Evolutionary conservation across 35 echinoderm and acorn worm genomes (phyloP).

Genomic region (Acanthaster planci): DNA sequence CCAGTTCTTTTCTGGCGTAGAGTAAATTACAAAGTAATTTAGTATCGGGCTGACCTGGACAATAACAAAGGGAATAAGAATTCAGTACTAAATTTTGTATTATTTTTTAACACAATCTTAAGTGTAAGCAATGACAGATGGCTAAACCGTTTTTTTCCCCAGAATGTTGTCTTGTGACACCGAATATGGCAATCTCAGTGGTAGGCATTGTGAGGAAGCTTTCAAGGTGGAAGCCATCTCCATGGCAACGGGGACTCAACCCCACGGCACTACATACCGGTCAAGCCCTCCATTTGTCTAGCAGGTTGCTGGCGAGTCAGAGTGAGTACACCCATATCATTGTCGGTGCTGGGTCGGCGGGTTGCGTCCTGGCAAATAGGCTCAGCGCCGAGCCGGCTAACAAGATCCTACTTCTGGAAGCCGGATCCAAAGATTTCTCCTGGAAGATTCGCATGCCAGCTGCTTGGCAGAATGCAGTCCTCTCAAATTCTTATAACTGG

Average conservation of each 20-base stretch:
- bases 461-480: conserved; percentile 77
- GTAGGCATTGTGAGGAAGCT: conserved; percentile 1
- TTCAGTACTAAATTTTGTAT: too few species aligned
- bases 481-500: conserved; percentile 85
- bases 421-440: conserved; percentile 78
- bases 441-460: conserved; percentile 99
- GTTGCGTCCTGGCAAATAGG: conserved; percentile 88
- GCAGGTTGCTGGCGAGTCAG: neutral
- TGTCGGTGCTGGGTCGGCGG: conserved; percentile 94
- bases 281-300: neutral
- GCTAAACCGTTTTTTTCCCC: too few species aligned
- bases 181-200: too few species aligned
- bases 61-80: too few species aligned
- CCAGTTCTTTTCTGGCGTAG: too few species aligned
- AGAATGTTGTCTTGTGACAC: too few species aligned
- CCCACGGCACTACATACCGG: neutral
- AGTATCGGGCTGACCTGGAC: too few species aligned
- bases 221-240: neutral
- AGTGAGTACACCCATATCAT: conserved; percentile 87
- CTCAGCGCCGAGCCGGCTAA: conserved; percentile 71
- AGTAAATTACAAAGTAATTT: too few species aligned
- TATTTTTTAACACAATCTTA: too few species aligned
- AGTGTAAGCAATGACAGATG: too few species aligned
- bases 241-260: neutral
- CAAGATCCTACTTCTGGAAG: conserved; percentile 80